Percentiles rank a stretch among this genome's conserved stretches.
These are phyloP conservation scores for Acronicta alni DNA, from an alignment of 2,888 invertebrate genomes.

Conservation along the genomic window DNA sequence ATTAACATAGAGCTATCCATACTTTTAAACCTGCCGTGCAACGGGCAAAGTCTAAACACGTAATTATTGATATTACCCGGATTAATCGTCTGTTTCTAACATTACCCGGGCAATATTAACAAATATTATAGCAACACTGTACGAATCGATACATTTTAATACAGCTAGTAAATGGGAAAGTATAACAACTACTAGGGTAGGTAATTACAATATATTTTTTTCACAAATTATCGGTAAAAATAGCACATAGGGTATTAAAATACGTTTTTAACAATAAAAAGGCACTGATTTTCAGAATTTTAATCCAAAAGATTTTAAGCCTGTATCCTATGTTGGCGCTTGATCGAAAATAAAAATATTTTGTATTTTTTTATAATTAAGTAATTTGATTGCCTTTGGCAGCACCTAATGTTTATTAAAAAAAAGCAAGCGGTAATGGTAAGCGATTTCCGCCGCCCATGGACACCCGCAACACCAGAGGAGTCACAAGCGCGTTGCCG, in stretches of 20 bases:
- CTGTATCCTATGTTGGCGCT: slow-evolving; percentile 5
- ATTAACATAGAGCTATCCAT: slow-evolving; percentile 43
- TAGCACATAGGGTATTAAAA: slow-evolving; percentile 56
- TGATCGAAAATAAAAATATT: too few species aligned
- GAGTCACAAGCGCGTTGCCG: too few species aligned
- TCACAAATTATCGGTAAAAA: slow-evolving; percentile 55
- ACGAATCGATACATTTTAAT: slow-evolving; percentile 31
- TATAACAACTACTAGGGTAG: slow-evolving; percentile 35
- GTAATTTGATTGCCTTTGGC: too few species aligned
- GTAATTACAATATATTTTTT: slow-evolving; percentile 25
- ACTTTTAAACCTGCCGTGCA: slow-evolving; percentile 15
- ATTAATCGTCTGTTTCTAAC: not conserved
- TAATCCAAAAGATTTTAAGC: slow-evolving; percentile 66
- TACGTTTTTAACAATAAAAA: slow-evolving; percentile 75
- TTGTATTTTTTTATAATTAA: too few species aligned
- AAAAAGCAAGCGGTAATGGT: too few species aligned
- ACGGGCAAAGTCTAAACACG: slow-evolving; percentile 1
- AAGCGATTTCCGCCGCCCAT: too few species aligned
- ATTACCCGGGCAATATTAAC: slow-evolving; percentile 20
- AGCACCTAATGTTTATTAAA: too few species aligned
- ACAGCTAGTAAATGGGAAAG: slow-evolving; percentile 35
- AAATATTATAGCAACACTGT: slow-evolving; percentile 22
- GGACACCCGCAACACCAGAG: too few species aligned
- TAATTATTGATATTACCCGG: slow-evolving; percentile 18
- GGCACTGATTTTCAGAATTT: slow-evolving; percentile 76